These are phyloP conservation scores for Trachops cirrhosus DNA, from an alignment of 2,797 vertebrate genomes.

Conservation along the genomic window DNA sequence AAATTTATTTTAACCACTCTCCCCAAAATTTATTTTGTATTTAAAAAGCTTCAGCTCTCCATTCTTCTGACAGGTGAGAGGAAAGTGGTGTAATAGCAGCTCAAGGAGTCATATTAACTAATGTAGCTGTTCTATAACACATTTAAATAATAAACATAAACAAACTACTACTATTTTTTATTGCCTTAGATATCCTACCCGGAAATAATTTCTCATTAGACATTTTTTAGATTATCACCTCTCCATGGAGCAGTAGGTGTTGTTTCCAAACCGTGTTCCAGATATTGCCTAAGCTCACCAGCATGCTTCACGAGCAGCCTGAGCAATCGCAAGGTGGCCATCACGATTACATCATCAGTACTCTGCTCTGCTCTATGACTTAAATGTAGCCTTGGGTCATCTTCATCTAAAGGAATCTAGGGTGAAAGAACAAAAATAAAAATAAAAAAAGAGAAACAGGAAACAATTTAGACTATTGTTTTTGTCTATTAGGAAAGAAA, in stretches of 20 bases:
- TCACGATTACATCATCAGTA: conserved; percentile 97
- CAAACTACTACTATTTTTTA: neutral
- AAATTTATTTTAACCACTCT: conserved; percentile 19
- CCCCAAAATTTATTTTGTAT: conserved; percentile 3
- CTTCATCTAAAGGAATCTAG: conserved; percentile 92
- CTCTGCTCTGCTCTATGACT: conserved; percentile 91
- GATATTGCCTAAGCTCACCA: conserved; percentile 94
- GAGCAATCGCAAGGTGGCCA: conserved; percentile 95
- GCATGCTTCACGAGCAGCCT: conserved; percentile 97
- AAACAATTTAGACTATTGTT: neutral
- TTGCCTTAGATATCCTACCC: neutral
- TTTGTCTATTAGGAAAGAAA: neutral
- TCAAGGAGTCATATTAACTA: neutral
- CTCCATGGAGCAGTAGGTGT: conserved; percentile 98
- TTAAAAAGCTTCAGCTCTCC: neutral
- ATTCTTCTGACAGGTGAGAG: neutral
- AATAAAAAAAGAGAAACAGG: neutral
- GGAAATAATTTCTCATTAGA: neutral
- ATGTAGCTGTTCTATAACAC: neutral
- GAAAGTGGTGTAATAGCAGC: neutral
- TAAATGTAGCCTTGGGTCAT: conserved; percentile 92
- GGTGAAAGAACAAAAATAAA: neutral
- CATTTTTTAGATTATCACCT: conserved; percentile 80
- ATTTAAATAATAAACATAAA: neutral
- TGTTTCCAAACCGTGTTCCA: conserved; percentile 95